These are phyloP conservation scores for Amphiprion ocellaris DNA, from an alignment of 2,113 vertebrate genomes.

Conservation along the genomic window DNA sequence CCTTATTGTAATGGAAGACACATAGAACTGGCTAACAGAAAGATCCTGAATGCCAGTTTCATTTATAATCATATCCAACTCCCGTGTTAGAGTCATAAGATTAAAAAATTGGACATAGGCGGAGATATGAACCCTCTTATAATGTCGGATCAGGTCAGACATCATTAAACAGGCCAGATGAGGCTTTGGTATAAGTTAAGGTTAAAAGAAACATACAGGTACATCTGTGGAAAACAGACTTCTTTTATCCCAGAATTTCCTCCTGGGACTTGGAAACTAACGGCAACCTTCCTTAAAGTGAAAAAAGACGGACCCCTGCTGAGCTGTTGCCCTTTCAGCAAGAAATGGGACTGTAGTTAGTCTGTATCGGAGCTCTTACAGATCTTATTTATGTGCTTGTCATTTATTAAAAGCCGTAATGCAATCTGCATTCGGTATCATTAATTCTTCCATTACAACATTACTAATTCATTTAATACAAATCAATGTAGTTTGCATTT, in stretches of 20 bases:
- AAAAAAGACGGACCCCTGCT: constrained; percentile 16
- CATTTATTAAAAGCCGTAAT: constrained; percentile 15
- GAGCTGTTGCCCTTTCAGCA: constrained; percentile 19
- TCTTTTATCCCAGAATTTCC: not conserved
- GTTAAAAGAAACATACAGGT: no score
- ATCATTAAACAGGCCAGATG: no score
- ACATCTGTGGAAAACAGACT: no score
- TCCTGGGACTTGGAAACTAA: not conserved
- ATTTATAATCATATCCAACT: no score
- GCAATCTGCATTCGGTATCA: constrained; percentile 4
- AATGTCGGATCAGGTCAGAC: no score
- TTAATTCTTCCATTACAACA: not conserved
- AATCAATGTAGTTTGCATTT: constrained; percentile 34
- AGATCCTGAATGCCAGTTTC: no score
- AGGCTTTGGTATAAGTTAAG: no score
- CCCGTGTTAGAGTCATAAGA: no score
- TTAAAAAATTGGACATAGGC: no score
- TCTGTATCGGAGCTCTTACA: constrained; percentile 14
- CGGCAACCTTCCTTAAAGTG: not conserved
- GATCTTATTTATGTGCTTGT: constrained; percentile 19
- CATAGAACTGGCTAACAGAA: no score
- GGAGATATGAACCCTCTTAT: no score
- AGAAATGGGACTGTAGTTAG: not conserved
- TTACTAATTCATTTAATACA: not conserved
- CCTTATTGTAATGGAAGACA: no score